A percentile compares a stretch with the other conserved stretches of the same genome.
Conservation (phyloP, 92 coral and sea anemone genomes). For the Heteractis magnifica region DNA sequence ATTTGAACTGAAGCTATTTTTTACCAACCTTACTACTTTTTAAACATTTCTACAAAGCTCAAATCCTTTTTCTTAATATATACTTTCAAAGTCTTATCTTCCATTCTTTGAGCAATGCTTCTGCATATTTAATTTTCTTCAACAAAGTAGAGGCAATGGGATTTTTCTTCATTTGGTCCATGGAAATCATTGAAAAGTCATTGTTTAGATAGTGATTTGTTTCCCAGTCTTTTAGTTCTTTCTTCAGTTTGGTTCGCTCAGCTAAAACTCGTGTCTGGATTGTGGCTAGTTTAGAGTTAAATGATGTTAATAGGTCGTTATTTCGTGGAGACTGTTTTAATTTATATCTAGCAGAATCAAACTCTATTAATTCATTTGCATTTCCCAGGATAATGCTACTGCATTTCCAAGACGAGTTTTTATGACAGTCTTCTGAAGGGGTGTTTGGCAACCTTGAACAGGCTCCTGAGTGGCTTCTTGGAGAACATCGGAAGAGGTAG, state of each 20-base stretch:
- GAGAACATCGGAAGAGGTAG: not conserved
- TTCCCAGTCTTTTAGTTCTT: slow-evolving; percentile 24
- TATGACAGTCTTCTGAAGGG: not conserved
- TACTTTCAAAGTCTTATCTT: not conserved
- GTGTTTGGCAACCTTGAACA: not conserved
- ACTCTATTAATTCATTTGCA: slow-evolving; percentile 9
- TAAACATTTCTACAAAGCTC: too few species aligned
- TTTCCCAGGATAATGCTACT: slow-evolving; percentile 4
- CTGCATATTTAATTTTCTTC: slow-evolving; percentile 16
- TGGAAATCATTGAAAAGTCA: slow-evolving; percentile 15
- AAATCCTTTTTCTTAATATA: not conserved
- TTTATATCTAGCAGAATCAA: slow-evolving; percentile 4
- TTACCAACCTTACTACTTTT: too few species aligned
- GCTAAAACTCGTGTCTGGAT: slow-evolving; percentile 9
- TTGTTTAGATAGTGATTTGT: not conserved
- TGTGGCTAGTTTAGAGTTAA: not conserved
- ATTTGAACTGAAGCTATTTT: too few species aligned
- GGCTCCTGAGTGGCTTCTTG: not conserved
- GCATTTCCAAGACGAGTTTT: slow-evolving; percentile 25
- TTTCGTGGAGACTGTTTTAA: slow-evolving; percentile 7
- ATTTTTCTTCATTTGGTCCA: slow-evolving; percentile 14
- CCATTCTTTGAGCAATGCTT: slow-evolving; percentile 15
- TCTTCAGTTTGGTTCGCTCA: not conserved
- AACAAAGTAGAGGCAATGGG: not conserved
- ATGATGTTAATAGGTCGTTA: not conserved